Conservation (phyloP, 2,797 vertebrate genomes). For the Eulemur coronatus region DNA sequence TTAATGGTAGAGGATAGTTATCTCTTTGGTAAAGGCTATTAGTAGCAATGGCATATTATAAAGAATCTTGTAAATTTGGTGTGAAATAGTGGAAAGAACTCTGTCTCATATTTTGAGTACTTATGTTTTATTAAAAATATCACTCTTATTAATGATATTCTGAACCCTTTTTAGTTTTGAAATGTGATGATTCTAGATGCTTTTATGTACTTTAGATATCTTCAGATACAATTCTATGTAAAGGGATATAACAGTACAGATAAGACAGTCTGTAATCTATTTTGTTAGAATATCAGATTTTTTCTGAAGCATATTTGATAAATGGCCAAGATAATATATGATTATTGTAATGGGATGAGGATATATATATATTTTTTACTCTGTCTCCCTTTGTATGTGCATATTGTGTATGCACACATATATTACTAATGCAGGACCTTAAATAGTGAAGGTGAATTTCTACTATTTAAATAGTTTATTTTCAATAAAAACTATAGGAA, state of each 20-base stretch:
- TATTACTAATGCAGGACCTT: not conserved
- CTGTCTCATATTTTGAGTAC: not conserved
- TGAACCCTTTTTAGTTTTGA: not conserved
- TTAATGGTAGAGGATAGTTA: not conserved
- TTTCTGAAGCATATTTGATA: not conserved
- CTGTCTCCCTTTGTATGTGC: not conserved
- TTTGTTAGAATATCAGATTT: not conserved
- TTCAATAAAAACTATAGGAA: not conserved
- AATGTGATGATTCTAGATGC: not conserved
- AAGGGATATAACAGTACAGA: not conserved
- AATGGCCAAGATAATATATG: not conserved
- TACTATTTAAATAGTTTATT: not conserved
- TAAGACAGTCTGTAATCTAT: not conserved
- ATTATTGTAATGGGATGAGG: not conserved
- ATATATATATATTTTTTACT: not conserved
- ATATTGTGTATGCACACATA: not conserved
- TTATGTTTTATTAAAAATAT: not conserved
- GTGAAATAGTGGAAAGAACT: not conserved
- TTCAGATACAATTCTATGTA: not conserved
- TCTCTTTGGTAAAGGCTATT: not conserved
- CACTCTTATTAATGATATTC: not conserved
- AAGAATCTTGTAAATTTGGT: not conserved
- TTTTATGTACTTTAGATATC: not conserved
- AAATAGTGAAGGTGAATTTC: not conserved
- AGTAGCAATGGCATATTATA: not conserved